phyloP scores from a whole-genome alignment of 1,140 invertebrate species.

The Scaptomyza graminum region DNA sequence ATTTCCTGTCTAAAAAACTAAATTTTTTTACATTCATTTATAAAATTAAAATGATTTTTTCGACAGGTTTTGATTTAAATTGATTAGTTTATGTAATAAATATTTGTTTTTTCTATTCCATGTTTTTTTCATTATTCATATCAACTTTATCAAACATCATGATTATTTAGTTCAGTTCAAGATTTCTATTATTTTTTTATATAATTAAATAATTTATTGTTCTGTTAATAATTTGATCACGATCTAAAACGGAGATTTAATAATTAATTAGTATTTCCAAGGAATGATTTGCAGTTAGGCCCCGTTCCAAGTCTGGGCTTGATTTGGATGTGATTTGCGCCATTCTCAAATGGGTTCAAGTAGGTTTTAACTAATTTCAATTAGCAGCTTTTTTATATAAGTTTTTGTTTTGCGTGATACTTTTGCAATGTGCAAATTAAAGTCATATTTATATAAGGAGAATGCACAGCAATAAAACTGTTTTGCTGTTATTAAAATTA shows the following conservation, averaged over 20 bases:
- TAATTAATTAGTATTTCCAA: conserved; percentile 52
- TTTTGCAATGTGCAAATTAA: conserved; percentile 65
- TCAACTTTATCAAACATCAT: not conserved
- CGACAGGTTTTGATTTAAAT: too few relatives aligned
- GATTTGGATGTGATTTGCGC: conserved; percentile 70
- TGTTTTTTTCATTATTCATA: too few relatives aligned
- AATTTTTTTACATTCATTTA: too few relatives aligned
- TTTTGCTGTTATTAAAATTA: conserved; percentile 56
- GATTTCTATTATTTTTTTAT: conserved; percentile 7
- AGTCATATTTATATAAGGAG: conserved; percentile 41
- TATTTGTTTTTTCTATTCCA: too few relatives aligned
- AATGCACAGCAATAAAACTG: conserved; percentile 33
- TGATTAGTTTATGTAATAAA: too few relatives aligned
- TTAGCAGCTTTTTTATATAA: conserved; percentile 71
- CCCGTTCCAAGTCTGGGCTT: conserved; percentile 46
- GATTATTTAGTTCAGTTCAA: not conserved
- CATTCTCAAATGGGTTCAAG: conserved; percentile 79
- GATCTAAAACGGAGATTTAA: conserved; percentile 30
- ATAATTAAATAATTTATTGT: conserved; percentile 16
- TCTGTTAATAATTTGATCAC: conserved; percentile 38
- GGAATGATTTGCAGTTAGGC: conserved; percentile 60
- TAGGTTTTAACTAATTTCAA: conserved; percentile 81
- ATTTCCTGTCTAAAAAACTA: not conserved
- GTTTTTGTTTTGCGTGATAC: conserved; percentile 36
- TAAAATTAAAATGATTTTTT: too few relatives aligned